These are phyloP conservation scores for Cottus gobio DNA, from an alignment of 2,113 vertebrate species.

Conservation along the genomic window DNA sequence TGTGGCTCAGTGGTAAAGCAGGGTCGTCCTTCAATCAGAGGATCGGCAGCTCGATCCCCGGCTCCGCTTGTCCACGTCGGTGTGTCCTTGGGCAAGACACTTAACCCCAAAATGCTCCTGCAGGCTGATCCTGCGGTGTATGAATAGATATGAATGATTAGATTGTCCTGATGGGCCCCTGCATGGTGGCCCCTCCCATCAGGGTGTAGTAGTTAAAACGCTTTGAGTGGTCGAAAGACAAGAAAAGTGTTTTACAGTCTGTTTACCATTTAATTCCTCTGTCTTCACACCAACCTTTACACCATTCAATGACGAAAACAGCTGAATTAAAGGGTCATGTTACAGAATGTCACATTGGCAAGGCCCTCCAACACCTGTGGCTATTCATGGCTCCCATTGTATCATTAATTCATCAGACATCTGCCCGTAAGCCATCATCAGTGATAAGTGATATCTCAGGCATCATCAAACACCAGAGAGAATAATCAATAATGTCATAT, in stretches of 20 bases:
- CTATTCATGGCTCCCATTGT: background rate
- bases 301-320: background rate
- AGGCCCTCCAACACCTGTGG: background rate
- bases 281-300: background rate
- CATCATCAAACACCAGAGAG: background rate
- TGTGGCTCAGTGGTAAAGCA: too few relatives aligned
- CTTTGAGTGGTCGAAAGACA: background rate
- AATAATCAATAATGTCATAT: background rate
- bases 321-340: too few relatives aligned
- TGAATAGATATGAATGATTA: background rate
- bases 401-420: constrained; percentile 9
- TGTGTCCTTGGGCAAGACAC: too few relatives aligned
- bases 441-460: background rate
- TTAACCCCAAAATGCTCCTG: too few relatives aligned
- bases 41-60: too few relatives aligned
- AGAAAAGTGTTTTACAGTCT: background rate
- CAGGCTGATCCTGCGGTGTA: background rate
- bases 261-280: background rate
- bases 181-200: background rate
- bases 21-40: too few relatives aligned
- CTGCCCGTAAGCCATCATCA: background rate
- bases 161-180: background rate
- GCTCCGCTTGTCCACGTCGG: too few relatives aligned
- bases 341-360: background rate
- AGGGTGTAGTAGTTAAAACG: background rate